Evolutionary conservation across 2,797 vertebrate species (phyloP).

Genomic region (Poeciliopsis infans): DNA sequence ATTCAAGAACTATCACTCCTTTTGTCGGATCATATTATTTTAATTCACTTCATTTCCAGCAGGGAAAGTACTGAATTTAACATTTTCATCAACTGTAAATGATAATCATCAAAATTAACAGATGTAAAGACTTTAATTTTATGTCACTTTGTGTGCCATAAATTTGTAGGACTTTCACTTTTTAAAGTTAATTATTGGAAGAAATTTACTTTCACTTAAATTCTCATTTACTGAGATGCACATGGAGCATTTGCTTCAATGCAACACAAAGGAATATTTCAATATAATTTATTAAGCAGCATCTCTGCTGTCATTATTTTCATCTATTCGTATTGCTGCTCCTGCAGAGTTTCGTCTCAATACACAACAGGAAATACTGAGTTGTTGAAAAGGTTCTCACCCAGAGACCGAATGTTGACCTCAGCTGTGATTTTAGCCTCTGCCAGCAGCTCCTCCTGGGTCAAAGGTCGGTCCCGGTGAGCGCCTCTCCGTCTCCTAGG

Average conservation of each 20-base stretch:
- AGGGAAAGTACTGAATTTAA: background rate
- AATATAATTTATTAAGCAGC: background rate
- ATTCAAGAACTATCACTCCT: background rate
- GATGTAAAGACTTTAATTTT: background rate
- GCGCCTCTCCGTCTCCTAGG: constrained; percentile 89
- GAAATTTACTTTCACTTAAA: background rate
- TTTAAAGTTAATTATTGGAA: background rate
- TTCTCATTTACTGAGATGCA: background rate
- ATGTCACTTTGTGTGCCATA: background rate
- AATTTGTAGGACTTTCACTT: background rate
- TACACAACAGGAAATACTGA: background rate
- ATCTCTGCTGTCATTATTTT: background rate
- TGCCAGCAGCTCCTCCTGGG: constrained; percentile 93
- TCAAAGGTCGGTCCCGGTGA: constrained; percentile 87
- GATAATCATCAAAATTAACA: background rate
- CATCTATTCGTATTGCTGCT: background rate
- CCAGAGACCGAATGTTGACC: constrained; percentile 91
- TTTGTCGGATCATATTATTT: background rate
- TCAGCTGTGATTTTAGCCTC: constrained; percentile 94
- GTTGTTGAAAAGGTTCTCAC: constrained; percentile 62
- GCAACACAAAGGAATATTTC: background rate
- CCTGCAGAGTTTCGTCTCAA: background rate
- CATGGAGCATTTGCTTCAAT: background rate
- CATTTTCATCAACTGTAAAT: background rate
- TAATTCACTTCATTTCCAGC: background rate